These are phyloP conservation scores for Lordiphosa clarofinis DNA, from an alignment of 1,140 invertebrate species.

Conservation along the genomic window DNA sequence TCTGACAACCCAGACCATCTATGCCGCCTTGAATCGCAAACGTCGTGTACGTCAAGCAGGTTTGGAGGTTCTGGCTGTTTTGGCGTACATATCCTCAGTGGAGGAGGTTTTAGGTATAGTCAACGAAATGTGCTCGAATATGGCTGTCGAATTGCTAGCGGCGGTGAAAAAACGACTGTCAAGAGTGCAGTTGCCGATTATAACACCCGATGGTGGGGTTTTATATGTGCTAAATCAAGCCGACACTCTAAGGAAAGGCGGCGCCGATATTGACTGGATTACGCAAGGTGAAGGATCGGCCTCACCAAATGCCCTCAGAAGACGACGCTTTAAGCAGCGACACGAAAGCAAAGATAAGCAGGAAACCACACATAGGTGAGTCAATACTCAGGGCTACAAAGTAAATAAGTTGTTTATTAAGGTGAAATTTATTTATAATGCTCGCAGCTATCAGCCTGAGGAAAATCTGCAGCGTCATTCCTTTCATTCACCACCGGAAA, in stretches of 20 bases:
- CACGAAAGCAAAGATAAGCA: conserved; percentile 3
- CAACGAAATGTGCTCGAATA: conserved; percentile 73
- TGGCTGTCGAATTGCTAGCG: conserved; percentile 78
- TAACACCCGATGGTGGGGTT: conserved; percentile 85
- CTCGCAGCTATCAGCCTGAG: conserved; percentile 12
- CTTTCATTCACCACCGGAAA: conserved; percentile 66
- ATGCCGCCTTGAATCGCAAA: conserved; percentile 85
- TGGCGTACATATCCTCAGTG: conserved; percentile 87
- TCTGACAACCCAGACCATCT: conserved; percentile 82
- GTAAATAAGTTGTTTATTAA: too few relatives aligned
- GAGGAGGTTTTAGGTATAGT: conserved; percentile 80
- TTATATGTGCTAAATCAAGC: conserved; percentile 83
- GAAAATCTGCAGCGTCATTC: conserved; percentile 54
- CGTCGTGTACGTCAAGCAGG: conserved; percentile 88
- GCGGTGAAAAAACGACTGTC: conserved; percentile 83
- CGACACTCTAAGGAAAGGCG: conserved; percentile 43
- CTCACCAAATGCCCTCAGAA: conserved; percentile 80
- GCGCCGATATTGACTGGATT: conserved; percentile 87
- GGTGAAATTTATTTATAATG: too few relatives aligned
- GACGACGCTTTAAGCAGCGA: conserved; percentile 34
- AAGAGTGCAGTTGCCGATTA: conserved; percentile 84
- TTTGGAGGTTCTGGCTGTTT: conserved; percentile 88
- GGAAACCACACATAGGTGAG: conserved; percentile 24
- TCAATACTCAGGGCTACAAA: not conserved
- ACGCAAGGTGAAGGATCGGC: conserved; percentile 83